phyloP scores from a whole-genome alignment of 2,888 invertebrate species.

The Ochropleura plecta region DNA sequence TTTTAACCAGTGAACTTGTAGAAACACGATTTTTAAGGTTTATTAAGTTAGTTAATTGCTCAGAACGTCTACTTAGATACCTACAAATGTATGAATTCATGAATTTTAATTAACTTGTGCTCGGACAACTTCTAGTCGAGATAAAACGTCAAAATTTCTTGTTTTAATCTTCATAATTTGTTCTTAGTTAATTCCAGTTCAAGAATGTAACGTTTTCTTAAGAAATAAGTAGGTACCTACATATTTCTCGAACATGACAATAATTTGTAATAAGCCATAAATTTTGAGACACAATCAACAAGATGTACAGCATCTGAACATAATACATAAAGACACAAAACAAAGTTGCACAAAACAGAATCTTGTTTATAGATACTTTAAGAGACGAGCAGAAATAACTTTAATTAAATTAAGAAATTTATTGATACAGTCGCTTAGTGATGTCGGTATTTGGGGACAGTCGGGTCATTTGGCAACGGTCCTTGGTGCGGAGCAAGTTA shows the following conservation, averaged over 20 bases:
- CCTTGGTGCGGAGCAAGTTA: slow-evolving; percentile 53
- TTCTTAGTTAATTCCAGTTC: slow-evolving; percentile 27
- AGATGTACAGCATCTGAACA: slow-evolving; percentile 49
- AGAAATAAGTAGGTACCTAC: slow-evolving; percentile 23
- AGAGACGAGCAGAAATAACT: slow-evolving; percentile 71
- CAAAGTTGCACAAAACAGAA: slow-evolving; percentile 71
- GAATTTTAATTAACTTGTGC: slow-evolving; percentile 58
- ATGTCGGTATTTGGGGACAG: slow-evolving; percentile 67
- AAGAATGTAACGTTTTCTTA: slow-evolving; percentile 22
- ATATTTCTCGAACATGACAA: slow-evolving; percentile 14
- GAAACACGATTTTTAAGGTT: slow-evolving; percentile 45
- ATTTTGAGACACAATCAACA: slow-evolving; percentile 57
- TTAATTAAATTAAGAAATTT: slow-evolving; percentile 86
- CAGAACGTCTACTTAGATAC: slow-evolving; percentile 50
- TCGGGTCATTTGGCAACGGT: slow-evolving; percentile 75
- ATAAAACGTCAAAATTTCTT: slow-evolving; percentile 44
- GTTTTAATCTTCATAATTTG: slow-evolving; percentile 44
- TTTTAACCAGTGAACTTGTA: slow-evolving; percentile 29
- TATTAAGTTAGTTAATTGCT: slow-evolving; percentile 64
- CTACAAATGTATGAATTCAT: slow-evolving; percentile 61
- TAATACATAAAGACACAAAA: slow-evolving; percentile 51
- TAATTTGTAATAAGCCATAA: slow-evolving; percentile 50
- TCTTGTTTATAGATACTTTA: slow-evolving; percentile 73
- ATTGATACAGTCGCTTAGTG: slow-evolving; percentile 74
- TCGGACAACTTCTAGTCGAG: slow-evolving; percentile 40